Evolutionary conservation across 2,113 vertebrate genomes (phyloP).

Genomic region (Pao palembangensis): DNA sequence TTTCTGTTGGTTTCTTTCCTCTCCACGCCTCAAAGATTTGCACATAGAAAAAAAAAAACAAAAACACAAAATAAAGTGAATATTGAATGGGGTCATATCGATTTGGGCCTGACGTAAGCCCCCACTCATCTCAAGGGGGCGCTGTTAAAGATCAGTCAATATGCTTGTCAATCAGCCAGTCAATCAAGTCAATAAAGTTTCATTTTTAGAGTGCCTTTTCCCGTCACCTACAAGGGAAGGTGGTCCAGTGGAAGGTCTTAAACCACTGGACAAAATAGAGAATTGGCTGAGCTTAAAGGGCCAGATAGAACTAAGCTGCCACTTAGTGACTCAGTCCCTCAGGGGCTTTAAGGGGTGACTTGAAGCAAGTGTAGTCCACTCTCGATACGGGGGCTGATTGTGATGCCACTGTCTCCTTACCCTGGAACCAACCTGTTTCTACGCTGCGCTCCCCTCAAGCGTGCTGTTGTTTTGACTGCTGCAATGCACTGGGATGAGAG

Average conservation of each 20-base stretch:
- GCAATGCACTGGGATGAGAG: slow-evolving; percentile 37
- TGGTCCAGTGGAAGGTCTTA: slow-evolving; percentile 6
- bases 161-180: slow-evolving; percentile 54
- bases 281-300: slow-evolving; percentile 26
- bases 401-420: neutral
- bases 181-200: slow-evolving; percentile 46
- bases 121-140: slow-evolving; percentile 24
- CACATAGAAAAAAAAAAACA: slow-evolving; percentile 3
- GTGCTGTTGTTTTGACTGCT: slow-evolving; percentile 50
- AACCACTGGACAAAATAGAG: slow-evolving; percentile 15
- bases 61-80: slow-evolving; percentile 17
- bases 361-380: slow-evolving; percentile 10
- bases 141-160: slow-evolving; percentile 56
- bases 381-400: neutral
- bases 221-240: slow-evolving; percentile 22
- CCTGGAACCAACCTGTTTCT: slow-evolving; percentile 5
- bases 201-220: slow-evolving; percentile 53
- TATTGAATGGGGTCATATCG: slow-evolving; percentile 45
- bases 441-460: slow-evolving; percentile 13
- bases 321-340: slow-evolving; percentile 19
- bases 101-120: slow-evolving; percentile 43
- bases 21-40: slow-evolving; percentile 37
- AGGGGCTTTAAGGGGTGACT: slow-evolving; percentile 9
- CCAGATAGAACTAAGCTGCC: slow-evolving; percentile 26
- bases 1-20: slow-evolving; percentile 40